Percentiles rank a stretch among this genome's conserved stretches.
phyloP scores from a whole-genome alignment of 2,113 vertebrate species.

The Peromyscus polionotus region DNA sequence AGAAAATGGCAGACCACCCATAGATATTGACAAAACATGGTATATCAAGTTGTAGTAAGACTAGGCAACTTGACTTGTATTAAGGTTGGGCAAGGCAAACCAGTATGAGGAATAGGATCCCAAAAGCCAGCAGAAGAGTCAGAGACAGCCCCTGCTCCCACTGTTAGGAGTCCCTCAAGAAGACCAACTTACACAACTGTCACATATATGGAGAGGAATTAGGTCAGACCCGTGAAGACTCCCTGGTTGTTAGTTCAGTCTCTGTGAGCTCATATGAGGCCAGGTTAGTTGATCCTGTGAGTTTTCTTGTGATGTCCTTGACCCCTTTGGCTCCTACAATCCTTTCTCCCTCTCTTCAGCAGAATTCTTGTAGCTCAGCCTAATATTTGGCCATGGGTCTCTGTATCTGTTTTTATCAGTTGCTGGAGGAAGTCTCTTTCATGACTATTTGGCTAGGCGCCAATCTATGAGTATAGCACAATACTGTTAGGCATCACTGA shows the following conservation, averaged over 20 bases:
- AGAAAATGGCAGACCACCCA: not conserved
- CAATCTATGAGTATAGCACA: not conserved
- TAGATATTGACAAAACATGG: not conserved
- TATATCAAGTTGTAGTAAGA: not conserved
- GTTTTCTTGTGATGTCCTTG: not conserved
- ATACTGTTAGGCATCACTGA: not conserved
- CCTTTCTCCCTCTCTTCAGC: not conserved
- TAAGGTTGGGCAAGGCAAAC: not conserved
- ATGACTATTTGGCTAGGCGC: not conserved
- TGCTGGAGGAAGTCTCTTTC: not conserved
- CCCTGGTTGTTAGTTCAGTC: not conserved
- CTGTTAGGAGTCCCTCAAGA: not conserved
- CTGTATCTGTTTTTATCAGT: not conserved
- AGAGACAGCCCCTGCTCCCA: not conserved
- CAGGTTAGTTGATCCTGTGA: not conserved
- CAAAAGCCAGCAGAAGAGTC: not conserved
- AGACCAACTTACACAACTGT: not conserved
- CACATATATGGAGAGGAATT: not conserved
- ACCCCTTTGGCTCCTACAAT: not conserved
- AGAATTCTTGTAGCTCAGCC: not conserved
- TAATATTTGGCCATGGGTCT: not conserved
- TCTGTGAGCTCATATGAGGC: not conserved
- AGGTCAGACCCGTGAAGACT: not conserved
- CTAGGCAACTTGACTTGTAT: not conserved
- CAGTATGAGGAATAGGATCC: not conserved